A percentile compares a stretch with the other conserved stretches of the same genome.
Evolutionary conservation across 2,797 vertebrate species (phyloP).

Genomic region (Ataeniobius toweri): DNA sequence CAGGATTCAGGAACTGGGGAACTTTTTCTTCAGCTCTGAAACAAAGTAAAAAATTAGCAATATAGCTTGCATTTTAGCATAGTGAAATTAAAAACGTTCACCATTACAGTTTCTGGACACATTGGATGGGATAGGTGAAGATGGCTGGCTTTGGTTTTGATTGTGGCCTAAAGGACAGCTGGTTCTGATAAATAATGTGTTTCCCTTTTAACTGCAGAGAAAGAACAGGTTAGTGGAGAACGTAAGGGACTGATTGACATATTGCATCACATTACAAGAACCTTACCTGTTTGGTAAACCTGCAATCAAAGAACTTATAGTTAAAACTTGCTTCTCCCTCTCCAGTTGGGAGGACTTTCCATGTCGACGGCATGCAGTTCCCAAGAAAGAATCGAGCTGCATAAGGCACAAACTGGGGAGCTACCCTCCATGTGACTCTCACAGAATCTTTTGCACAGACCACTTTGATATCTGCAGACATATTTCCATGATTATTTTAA

Average conservation of each 20-base stretch:
- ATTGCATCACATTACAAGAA: background rate
- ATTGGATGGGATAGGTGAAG: constrained; percentile 57
- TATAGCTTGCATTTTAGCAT: background rate
- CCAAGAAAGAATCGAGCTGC: constrained; percentile 77
- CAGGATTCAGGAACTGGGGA: constrained; percentile 54
- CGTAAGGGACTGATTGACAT: too few species aligned
- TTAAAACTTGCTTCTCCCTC: constrained; percentile 59
- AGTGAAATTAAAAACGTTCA: background rate
- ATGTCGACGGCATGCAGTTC: constrained; percentile 60
- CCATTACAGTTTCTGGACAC: constrained; percentile 64
- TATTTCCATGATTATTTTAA: background rate
- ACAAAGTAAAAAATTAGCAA: background rate
- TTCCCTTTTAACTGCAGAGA: constrained; percentile 66
- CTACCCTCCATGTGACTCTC: constrained; percentile 67
- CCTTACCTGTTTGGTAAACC: constrained; percentile 68
- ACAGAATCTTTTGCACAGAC: constrained; percentile 54
- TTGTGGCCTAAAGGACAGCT: constrained; percentile 67
- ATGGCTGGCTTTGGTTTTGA: constrained; percentile 40
- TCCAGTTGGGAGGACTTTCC: constrained; percentile 38
- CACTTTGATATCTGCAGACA: constrained; percentile 65
- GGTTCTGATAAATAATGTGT: constrained; percentile 54
- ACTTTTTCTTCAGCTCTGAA: constrained; percentile 63
- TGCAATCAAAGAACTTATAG: constrained; percentile 61
- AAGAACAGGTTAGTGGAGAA: background rate
- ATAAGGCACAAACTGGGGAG: constrained; percentile 24